Base-by-base conservation (phyloP, 2,888 invertebrate species). In the Andrena haemorrhoa region DNA sequence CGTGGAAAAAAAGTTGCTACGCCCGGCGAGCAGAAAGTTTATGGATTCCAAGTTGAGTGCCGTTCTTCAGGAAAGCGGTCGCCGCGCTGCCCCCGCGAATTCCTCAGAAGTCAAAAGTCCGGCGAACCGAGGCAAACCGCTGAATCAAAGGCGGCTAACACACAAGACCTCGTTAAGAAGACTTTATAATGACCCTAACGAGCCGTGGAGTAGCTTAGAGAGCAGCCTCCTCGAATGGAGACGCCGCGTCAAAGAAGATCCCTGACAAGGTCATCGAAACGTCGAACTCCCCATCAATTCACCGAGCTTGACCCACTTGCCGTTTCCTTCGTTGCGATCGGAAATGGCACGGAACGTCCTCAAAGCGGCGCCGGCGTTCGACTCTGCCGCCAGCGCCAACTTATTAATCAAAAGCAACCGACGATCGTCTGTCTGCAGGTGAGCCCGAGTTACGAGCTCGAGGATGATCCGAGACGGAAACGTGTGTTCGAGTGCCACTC, bases 401-500 rank as follows among this genome's bases (percentile, higher is more conserved):
- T 76, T 79, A 73, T 66, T 73, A 77, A 82, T 84, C 69, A 73
- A 77, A 70, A 35, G 70, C 23, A 23, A 47, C 63, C 63, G 63
- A 76, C 72, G 74, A 65, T 69, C 71, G 47, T 49, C 64, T 60
- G 60, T 61, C 68, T 64, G 20, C 65, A 29, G 47, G 51, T 51
- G 49, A 70, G 51, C 51, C 66, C 29, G 31, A 49, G 81, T 82
- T 86, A 66, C 69, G 63, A 75, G 73, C 75, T 72, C 71, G 78
- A 76, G 83, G 64, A 65, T 72, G 58, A 76, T 80, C 64, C 65
- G 73, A 79, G 80, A 61, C 65, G 75, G 41, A 77, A 83, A 86
- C 79, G 83, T 66, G 85, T 76, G 63, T 77, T 78, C 66, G 79
- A 87, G 84, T 75, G 79, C 69, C 26, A 66, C 85, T 87, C 79